Conservation (phyloP, 2,888 invertebrate genomes). For the Pachydiplax longipennis region DNA sequence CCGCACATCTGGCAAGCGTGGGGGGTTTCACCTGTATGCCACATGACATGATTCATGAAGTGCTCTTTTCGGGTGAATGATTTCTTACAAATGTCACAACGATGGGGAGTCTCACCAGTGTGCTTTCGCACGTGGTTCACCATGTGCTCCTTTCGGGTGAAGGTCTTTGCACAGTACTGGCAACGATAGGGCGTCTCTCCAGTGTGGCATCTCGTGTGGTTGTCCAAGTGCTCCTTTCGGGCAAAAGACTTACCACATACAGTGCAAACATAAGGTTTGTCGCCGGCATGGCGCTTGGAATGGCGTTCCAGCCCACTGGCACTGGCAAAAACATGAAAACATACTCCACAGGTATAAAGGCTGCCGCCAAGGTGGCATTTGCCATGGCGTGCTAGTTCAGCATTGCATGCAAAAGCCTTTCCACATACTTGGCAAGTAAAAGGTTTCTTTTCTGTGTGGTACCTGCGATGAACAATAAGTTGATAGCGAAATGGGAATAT, state of each 20-base stretch:
- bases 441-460: constrained; percentile 85
- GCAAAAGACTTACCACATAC: constrained; percentile 88
- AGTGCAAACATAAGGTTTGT: constrained; percentile 84
- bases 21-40: constrained; percentile 67
- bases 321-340: constrained; percentile 78
- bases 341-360: constrained; percentile 76
- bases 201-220: constrained; percentile 69
- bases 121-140: constrained; percentile 79
- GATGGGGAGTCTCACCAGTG: constrained; percentile 78
- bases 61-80: constrained; percentile 80
- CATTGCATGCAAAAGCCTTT: constrained; percentile 80
- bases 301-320: constrained; percentile 76
- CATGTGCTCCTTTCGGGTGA: constrained; percentile 80
- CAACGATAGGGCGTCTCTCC: constrained; percentile 61
- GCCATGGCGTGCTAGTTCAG: constrained; percentile 81
- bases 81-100: constrained; percentile 80
- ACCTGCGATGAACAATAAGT: constrained; percentile 83
- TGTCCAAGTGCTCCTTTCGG: constrained; percentile 85
- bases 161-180: constrained; percentile 78
- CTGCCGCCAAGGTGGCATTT: constrained; percentile 84
- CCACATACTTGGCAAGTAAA: constrained; percentile 83
- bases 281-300: constrained; percentile 81
- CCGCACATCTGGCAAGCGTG: constrained; percentile 60
- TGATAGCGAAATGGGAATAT: constrained; percentile 88
- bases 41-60: constrained; percentile 82